Evolutionary conservation across 2,888 invertebrate genomes (phyloP), one percentile per base, ranked within the genome.

Genomic region (Leucophora obtusa): DNA sequence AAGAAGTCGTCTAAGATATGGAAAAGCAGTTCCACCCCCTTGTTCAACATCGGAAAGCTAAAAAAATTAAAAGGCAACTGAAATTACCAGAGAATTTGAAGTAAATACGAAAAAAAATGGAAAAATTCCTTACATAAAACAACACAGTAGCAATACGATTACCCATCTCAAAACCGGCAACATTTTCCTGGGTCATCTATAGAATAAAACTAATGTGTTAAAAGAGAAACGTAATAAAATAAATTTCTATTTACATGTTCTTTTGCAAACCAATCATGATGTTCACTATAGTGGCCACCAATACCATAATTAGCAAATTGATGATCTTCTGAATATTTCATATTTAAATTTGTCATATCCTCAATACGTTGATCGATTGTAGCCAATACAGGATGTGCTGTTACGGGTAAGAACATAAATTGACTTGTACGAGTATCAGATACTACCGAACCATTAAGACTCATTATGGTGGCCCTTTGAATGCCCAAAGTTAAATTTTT

Each of bases 11-110:
- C 0, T 95, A n/a, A 98, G 91, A 82, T 93, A 93, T 0, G 98
- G 97, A 91, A 99, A 99, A n/a, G 98, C 99, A 0, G 99, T 99
- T 8, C 97, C 98, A 14, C 99, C 99, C 1, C 99, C 99, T 89
- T 97, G 97, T 38, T 95, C 94, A 21, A 99, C 98, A 88, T 98
- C 97, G 75, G 95, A 95, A 95, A 99, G 96, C 98, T 98, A 87
- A 54, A 60, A 14, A 58, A 47, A 43, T 21, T 1, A 51, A 24
- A 28, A 14, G 10, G 38, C 8, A 11, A 14, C 14, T 43, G n/a
- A 38, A 47, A 47, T n/a, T n/a, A n/a, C 6, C 6, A 38, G 11
- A 38, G 11, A 10, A 38, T 4, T 35, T 35, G 35, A 14, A 38
- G 11, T 38, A 21, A 28, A 59, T 0, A 15, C 6, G 38, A 43